Percentiles rank a stretch among this genome's conserved stretches.
Evolutionary conservation across 2,113 vertebrate species (phyloP).

Genomic region (Antennarius striatus): DNA sequence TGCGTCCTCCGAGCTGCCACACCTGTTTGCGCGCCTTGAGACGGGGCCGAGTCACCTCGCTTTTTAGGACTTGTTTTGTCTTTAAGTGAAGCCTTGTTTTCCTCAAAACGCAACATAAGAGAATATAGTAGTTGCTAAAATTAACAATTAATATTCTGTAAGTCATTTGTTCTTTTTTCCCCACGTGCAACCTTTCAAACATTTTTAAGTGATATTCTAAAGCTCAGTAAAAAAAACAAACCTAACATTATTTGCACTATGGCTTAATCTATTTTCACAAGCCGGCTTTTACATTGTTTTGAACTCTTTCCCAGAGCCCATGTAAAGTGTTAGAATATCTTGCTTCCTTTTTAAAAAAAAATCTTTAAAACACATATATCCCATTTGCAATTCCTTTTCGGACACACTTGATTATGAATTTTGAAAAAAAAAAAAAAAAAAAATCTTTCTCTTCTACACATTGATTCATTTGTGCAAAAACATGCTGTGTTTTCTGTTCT

Average conservation of each 20-base stretch:
- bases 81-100: neutral
- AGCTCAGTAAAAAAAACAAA: too few relatives aligned
- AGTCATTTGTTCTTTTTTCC: too few relatives aligned
- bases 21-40: slow-evolving; percentile 45
- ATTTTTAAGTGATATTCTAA: too few relatives aligned
- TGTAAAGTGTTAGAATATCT: neutral
- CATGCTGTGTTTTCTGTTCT: neutral
- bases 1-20: slow-evolving; percentile 30
- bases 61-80: neutral
- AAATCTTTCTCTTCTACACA: too few relatives aligned
- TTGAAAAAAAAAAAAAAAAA: too few relatives aligned
- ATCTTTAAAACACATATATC: neutral
- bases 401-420: neutral
- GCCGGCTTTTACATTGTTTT: neutral
- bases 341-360: neutral
- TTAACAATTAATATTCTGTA: too few relatives aligned
- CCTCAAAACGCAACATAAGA: neutral
- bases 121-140: too few relatives aligned
- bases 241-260: too few relatives aligned
- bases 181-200: too few relatives aligned
- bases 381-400: neutral
- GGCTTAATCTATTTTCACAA: too few relatives aligned
- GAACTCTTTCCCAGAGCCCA: neutral
- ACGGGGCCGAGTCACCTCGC: neutral
- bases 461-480: neutral